Evolutionary conservation across 2,797 vertebrate genomes (phyloP), one percentile per base, ranked within the genome.

Genomic region (Fistularia commersonii): DNA sequence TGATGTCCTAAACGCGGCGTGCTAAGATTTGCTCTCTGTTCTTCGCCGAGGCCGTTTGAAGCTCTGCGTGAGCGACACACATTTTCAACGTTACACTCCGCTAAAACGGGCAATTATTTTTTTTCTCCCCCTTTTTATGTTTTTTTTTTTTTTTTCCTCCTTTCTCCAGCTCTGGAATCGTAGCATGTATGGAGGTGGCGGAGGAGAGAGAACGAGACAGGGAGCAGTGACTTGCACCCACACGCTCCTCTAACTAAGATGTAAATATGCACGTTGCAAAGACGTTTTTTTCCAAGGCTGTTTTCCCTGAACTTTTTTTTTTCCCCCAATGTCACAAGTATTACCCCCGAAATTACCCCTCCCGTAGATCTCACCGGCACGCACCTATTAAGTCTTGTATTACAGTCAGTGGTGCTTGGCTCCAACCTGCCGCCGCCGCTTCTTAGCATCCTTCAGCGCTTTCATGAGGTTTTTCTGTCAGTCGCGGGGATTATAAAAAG

Each of bases 1-100:
- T 90, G 88, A 91, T 90, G 88, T 90, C 83, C 80, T 89, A 90
- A 91, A 90, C 84, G 81, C 80, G 58, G 74, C 85, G 73, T 85
- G 79, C 88, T 88, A 87, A 87, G 80, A 87, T 87, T 88, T 86
- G 85, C 85, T 89, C 88, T 86, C 84, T 86, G 83, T 85, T 82
- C 81, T 75, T 81, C 41, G 71, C 71, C 66, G 71, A 79, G 79
- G 72, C 57, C 57, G 83, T 90, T 89, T 90, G 88, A 91, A 89
- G 87, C 85, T 77, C 67, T 52, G 77, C 76, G 45, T 80, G 84
- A 87, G 84, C 84, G 83, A 88, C 83, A 87, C 84, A 85, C 83
- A 86, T 88, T 88, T 81, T 74, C 81, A 47, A 84, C 77, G 82
- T 87, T 87, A 85, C 81, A 85, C 85, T 86, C 79, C 77, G 76